phyloP scores from a whole-genome alignment of 2,888 invertebrate genomes.

The Cataglyphis altisquamis region DNA sequence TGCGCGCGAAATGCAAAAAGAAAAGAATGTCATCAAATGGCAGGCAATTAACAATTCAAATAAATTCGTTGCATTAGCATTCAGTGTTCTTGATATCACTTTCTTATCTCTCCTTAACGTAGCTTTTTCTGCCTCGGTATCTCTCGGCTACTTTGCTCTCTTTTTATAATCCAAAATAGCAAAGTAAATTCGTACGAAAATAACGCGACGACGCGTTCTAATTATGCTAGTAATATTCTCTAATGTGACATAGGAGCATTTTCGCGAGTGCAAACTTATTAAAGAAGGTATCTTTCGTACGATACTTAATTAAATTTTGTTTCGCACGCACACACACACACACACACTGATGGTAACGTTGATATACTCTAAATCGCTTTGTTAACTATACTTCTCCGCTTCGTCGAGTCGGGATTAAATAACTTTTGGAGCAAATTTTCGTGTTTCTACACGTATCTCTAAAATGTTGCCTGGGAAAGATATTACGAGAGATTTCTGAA shows the following conservation, averaged over 20 bases:
- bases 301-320: slow-evolving; percentile 71
- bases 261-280: slow-evolving; percentile 54
- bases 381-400: slow-evolving; percentile 47
- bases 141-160: slow-evolving; percentile 5
- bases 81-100: slow-evolving; percentile 48
- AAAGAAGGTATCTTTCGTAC: slow-evolving; percentile 48
- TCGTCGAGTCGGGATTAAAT: slow-evolving; percentile 56
- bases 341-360: slow-evolving; percentile 28
- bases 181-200: neutral
- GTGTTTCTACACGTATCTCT: neutral
- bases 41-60: slow-evolving; percentile 58
- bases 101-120: slow-evolving; percentile 35
- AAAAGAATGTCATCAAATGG: neutral
- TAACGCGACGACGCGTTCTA: slow-evolving; percentile 12
- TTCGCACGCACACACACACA: slow-evolving; percentile 52
- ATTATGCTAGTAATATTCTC: slow-evolving; percentile 35
- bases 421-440: slow-evolving; percentile 53
- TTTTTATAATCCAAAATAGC: neutral
- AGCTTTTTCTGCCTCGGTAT: slow-evolving; percentile 9
- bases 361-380: slow-evolving; percentile 62
- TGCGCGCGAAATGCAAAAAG: neutral
- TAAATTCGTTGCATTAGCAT: slow-evolving; percentile 58
- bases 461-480: neutral
- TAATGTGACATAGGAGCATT: slow-evolving; percentile 31
- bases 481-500: neutral